Conservation (phyloP, 2,113 vertebrate species). For the Abramis brama region DNA sequence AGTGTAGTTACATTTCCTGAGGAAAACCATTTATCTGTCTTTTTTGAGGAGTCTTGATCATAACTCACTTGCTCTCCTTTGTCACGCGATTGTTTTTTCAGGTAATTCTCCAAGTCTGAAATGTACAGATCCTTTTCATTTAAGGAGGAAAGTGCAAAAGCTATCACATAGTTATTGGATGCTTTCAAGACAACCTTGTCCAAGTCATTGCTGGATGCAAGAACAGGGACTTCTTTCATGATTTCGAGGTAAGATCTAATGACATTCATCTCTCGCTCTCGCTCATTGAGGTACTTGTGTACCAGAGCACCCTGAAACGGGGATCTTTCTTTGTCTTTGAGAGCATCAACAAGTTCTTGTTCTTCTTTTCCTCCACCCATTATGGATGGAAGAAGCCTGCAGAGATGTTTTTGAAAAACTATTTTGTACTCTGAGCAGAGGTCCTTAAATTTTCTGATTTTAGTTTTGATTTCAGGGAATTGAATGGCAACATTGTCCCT, state of each 20-base stretch:
- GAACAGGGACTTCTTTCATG: slow-evolving; percentile 40
- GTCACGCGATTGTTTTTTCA: neutral
- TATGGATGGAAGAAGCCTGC: slow-evolving; percentile 47
- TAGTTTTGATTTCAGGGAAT: too few species aligned
- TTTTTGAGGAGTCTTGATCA: neutral
- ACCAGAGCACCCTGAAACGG: slow-evolving; percentile 48
- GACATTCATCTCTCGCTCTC: slow-evolving; percentile 52
- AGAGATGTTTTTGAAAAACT: slow-evolving; percentile 51
- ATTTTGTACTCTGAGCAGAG: too few species aligned
- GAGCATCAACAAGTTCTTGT: slow-evolving; percentile 24
- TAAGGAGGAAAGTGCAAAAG: slow-evolving; percentile 48
- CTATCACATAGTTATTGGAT: slow-evolving; percentile 46
- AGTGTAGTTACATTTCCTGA: slow-evolving; percentile 16
- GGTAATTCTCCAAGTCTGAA: slow-evolving; percentile 43
- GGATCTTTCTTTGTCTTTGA: slow-evolving; percentile 45
- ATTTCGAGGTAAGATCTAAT: slow-evolving; percentile 49
- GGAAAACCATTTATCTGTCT: slow-evolving; percentile 40
- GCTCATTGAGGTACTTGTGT: slow-evolving; percentile 34
- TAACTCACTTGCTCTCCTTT: neutral
- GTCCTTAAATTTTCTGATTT: too few species aligned
- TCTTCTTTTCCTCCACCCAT: slow-evolving; percentile 52
- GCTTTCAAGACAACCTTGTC: slow-evolving; percentile 39
- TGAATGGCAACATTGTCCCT: too few species aligned
- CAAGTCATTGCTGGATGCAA: slow-evolving; percentile 46
- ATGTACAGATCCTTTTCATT: slow-evolving; percentile 16